phyloP scores from a whole-genome alignment of 2,113 vertebrate genomes.

The Ovis canadensis region DNA sequence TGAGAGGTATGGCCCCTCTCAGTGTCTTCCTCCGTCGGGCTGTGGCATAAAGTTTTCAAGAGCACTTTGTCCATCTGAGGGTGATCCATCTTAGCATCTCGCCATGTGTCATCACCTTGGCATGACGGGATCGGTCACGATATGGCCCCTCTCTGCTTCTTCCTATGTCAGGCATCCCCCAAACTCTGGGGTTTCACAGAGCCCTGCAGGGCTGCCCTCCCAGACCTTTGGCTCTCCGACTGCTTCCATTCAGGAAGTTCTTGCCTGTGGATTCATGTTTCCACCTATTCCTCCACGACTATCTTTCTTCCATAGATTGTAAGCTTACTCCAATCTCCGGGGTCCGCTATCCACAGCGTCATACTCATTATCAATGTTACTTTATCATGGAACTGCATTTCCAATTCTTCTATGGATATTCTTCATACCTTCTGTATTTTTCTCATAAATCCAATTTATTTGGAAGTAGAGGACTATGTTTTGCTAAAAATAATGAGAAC shows the following conservation, averaged over 20 bases:
- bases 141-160: background rate
- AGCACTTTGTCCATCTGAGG: background rate
- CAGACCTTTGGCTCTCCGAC: rapidly evolving
- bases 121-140: rapidly evolving
- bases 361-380: no score
- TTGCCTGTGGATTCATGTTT: background rate
- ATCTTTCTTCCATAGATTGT: no score
- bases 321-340: background rate
- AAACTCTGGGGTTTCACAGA: background rate
- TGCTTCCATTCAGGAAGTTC: background rate
- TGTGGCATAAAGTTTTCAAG: background rate
- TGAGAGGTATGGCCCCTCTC: background rate
- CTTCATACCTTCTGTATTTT: background rate
- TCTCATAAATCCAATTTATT: background rate
- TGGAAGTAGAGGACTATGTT: background rate
- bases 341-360: rapidly evolving
- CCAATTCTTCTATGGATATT: background rate
- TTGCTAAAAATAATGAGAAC: background rate
- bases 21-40: rapidly evolving
- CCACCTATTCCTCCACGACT: background rate
- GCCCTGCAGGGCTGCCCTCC: background rate
- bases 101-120: rapidly evolving
- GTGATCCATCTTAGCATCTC: background rate
- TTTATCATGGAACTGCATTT: background rate
- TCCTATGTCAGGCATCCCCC: rapidly evolving